phyloP scores from a whole-genome alignment of 2,113 vertebrate genomes.

The Alectura lathami region DNA sequence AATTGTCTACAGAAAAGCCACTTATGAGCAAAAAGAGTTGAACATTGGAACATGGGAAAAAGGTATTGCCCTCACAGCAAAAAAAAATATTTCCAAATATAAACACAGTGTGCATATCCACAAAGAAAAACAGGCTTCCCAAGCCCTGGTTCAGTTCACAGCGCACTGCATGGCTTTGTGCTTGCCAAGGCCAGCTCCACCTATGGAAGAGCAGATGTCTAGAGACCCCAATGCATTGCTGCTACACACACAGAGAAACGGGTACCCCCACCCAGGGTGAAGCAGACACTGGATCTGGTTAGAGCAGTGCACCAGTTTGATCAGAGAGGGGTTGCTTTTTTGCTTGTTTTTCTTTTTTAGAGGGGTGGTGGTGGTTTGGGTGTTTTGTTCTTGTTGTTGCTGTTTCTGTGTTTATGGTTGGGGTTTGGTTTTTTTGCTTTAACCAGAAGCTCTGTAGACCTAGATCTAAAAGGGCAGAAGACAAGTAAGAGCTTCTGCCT shows the following conservation, averaged over 20 bases:
- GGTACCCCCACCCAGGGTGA: background rate
- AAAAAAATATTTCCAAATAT: too few relatives aligned
- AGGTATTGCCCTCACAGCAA: rapidly evolving
- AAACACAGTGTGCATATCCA: background rate
- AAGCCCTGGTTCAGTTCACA: background rate
- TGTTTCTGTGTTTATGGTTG: background rate
- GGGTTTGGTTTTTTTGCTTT: background rate
- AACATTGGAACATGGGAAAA: background rate
- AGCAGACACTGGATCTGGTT: background rate
- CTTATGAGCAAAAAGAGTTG: background rate
- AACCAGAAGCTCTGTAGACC: background rate
- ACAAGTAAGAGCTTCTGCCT: background rate
- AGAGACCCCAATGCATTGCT: background rate
- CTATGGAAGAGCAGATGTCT: background rate
- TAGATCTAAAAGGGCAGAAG: background rate
- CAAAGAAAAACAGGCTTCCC: background rate
- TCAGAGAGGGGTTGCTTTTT: background rate
- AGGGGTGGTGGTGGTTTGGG: background rate
- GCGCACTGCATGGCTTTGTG: background rate
- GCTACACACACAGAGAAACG: background rate
- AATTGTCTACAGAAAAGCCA: background rate
- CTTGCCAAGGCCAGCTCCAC: background rate
- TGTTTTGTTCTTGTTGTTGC: background rate
- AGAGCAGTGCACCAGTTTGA: background rate
- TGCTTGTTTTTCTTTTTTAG: rapidly evolving